Conservation (phyloP, 2,113 vertebrate genomes). For the Neodontobutis hainanensis region DNA sequence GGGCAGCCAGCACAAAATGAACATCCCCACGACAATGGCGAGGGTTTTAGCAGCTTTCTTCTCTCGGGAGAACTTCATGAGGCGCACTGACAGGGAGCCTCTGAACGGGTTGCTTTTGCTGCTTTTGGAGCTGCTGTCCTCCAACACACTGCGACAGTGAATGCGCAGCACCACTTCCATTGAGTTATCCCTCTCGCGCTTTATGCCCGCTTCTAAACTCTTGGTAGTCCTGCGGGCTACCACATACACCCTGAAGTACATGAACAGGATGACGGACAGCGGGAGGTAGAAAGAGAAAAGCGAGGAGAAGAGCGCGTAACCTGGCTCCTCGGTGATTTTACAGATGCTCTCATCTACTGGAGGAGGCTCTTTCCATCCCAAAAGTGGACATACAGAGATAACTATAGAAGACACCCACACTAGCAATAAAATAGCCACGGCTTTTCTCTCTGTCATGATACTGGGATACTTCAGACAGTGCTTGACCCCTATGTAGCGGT, state of each 20-base stretch:
- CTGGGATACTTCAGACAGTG: conserved; percentile 95
- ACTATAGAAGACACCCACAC: conserved; percentile 92
- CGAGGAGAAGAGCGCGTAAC: conserved; percentile 97
- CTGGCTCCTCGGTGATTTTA: conserved; percentile 93
- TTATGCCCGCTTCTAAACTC: conserved; percentile 94
- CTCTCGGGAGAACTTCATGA: conserved; percentile 98
- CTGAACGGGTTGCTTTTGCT: conserved; percentile 88
- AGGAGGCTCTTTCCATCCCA: conserved; percentile 97
- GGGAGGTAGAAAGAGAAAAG: conserved; percentile 98
- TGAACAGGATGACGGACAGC: conserved; percentile 92
- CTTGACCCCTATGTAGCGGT: conserved; percentile 96
- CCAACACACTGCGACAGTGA: conserved; percentile 87
- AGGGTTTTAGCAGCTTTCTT: conserved; percentile 98
- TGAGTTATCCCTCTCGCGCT: conserved; percentile 90
- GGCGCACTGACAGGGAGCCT: conserved; percentile 91
- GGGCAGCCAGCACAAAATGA: conserved; percentile 97
- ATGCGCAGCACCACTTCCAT: conserved; percentile 95
- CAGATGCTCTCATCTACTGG: conserved; percentile 90
- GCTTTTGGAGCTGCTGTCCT: conserved; percentile 81
- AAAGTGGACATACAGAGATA: conserved; percentile 93
- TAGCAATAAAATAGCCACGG: conserved; percentile 86
- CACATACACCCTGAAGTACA: conserved; percentile 97
- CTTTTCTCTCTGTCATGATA: conserved; percentile 95
- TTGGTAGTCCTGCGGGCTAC: conserved; percentile 93
- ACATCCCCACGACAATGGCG: conserved; percentile 96